A percentile compares a stretch with the other conserved stretches of the same genome.
These are phyloP conservation scores for Torymus tubicola DNA, from an alignment of 2,888 invertebrate genomes.

Conservation along the genomic window DNA sequence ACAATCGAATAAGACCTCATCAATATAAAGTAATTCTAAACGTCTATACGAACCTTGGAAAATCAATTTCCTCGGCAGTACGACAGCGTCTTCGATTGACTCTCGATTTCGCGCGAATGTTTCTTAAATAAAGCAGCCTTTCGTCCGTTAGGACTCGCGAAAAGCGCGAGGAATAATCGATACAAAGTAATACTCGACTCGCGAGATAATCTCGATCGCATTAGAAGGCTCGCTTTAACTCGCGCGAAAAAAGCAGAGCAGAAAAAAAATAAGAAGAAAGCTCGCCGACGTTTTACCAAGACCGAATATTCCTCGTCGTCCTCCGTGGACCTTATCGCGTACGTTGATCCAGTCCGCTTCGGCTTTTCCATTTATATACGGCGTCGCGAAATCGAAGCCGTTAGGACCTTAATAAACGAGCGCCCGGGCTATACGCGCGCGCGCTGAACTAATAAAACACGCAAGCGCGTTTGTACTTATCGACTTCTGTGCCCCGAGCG, in stretches of 20 bases:
- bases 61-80: no score
- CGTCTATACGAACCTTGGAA: no score
- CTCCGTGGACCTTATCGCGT: neutral
- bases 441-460: slow-evolving; percentile 45
- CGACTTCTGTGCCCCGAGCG: neutral
- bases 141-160: neutral
- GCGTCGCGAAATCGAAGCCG: slow-evolving; percentile 51
- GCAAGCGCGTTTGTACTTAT: slow-evolving; percentile 20
- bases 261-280: neutral
- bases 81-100: neutral
- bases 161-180: slow-evolving; percentile 16
- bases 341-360: neutral
- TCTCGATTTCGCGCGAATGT: slow-evolving; percentile 4
- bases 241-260: neutral
- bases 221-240: slow-evolving; percentile 13
- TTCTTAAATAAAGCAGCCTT: neutral
- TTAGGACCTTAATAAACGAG: slow-evolving; percentile 55
- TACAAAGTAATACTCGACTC: neutral
- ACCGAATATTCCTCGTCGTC: no score
- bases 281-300: no score
- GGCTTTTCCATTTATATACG: slow-evolving; percentile 40
- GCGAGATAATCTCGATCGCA: slow-evolving; percentile 44
- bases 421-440: neutral
- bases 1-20: no score
- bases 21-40: no score